phyloP scores from a whole-genome alignment of 2,113 vertebrate species.

The Nipponia nippon region DNA sequence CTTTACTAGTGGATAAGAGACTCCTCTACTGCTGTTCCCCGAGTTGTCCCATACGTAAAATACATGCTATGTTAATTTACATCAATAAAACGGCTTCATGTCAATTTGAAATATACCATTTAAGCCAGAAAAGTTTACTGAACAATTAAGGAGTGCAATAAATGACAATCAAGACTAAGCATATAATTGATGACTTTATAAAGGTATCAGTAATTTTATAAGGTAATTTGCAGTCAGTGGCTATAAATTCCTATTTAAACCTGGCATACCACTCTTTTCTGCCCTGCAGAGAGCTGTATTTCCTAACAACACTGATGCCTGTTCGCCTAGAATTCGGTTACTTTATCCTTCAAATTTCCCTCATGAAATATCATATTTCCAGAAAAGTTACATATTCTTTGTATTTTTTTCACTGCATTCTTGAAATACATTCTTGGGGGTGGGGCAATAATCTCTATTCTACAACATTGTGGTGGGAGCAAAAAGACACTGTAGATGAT shows the following conservation, averaged over 20 bases:
- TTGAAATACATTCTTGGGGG: constrained; percentile 4
- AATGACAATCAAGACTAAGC: constrained; percentile 50
- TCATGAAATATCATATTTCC: constrained; percentile 3
- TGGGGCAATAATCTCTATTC: neutral
- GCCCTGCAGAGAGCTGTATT: constrained; percentile 52
- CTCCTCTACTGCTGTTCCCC: neutral
- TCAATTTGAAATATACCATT: constrained; percentile 25
- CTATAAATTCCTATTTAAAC: constrained; percentile 31
- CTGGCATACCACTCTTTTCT: neutral
- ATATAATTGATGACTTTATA: constrained; percentile 21
- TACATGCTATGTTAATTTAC: neutral
- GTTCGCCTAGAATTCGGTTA: constrained; percentile 25
- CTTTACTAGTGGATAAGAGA: neutral
- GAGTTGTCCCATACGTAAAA: neutral
- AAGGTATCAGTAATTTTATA: constrained; percentile 53
- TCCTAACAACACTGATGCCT: constrained; percentile 27
- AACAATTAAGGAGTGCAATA: constrained; percentile 41
- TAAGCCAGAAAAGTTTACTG: constrained; percentile 42
- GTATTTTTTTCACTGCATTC: neutral
- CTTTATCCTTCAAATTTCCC: constrained; percentile 25
- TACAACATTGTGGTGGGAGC: neutral
- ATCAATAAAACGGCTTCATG: constrained; percentile 1
- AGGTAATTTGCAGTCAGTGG: constrained; percentile 43
- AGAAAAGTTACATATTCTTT: neutral
- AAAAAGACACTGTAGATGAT: neutral